Evolutionary conservation across 2,888 invertebrate genomes (phyloP), one percentile per base, ranked within the genome.

Genomic region (Byasa hedistus): DNA sequence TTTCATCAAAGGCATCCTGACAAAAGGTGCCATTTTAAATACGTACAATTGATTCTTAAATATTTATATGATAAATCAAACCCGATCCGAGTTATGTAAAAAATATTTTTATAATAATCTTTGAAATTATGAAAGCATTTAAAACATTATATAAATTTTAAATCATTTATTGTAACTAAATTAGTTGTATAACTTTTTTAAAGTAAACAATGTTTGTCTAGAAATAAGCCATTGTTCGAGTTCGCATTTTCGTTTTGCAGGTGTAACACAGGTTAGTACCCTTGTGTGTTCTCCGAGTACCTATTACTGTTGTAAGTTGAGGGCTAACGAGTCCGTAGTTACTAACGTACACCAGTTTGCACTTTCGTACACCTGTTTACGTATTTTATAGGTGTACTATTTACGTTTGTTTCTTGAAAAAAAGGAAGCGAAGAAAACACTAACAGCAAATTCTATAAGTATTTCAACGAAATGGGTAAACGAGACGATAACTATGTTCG

Each of bases 311-410:
- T 64, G 64, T 39, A 61, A 55, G 56, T 64, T 66, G 57, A 66
- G 64, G 63, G 24, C 58, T 61, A 65, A 66, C 69, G 64, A 69
- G 66, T 64, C 66, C 58, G 66, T 66, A 36, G 66, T 64, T 61
- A 60, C 61, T 64, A 61, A 59, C 63, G 61, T 66, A 62, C 66
- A 69, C 62, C 64, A 69, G 65, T 64, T 65, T 64, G 63, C 64
- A 66, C 66, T 66, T 66, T 58, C 66, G 52, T 68, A 71, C 69
- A 69, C 70, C 70, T 66, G 67, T 64, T 58, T 67, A 64, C 69
- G 69, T 71, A 69, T 70, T 68, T 67, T 66, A 63, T 69, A 69
- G 63, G 65, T 66, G 64, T 56, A 57, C 64, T 61, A 66, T 61
- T 65, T 67, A 61, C 67, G 67, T 64, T 69, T 63, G 65, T 65